Evolutionary conservation across 2,888 invertebrate genomes (phyloP).

Genomic region (Teleogryllus oceanicus): DNA sequence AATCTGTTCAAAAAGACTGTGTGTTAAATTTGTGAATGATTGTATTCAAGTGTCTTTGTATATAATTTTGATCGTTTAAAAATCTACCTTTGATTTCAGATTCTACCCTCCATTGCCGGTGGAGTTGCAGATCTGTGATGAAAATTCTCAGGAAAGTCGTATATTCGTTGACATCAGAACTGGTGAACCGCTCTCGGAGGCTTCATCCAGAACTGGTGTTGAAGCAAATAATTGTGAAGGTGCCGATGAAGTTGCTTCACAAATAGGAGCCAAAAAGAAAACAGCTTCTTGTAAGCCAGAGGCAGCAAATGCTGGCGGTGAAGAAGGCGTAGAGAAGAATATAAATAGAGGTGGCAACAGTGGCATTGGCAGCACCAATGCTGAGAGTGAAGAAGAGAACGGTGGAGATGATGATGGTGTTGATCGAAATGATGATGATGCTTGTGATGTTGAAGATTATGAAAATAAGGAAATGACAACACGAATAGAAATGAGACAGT

Average conservation of each 20-base stretch:
- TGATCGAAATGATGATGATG: slow-evolving; percentile 41
- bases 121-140: slow-evolving; percentile 33
- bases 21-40: no score
- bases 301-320: neutral
- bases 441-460: slow-evolving; percentile 47
- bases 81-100: slow-evolving; percentile 25
- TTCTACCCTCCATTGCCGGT: slow-evolving; percentile 27
- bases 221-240: neutral
- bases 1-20: neutral
- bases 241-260: neutral
- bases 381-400: slow-evolving; percentile 38
- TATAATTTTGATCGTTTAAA: no score
- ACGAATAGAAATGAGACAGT: slow-evolving; percentile 48
- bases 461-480: slow-evolving; percentile 48
- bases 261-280: no score
- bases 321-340: neutral
- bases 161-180: slow-evolving; percentile 38
- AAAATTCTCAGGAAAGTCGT: slow-evolving; percentile 41
- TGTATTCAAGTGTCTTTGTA: no score
- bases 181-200: neutral
- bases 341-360: neutral
- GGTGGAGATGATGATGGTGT: slow-evolving; percentile 19
- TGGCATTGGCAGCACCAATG: neutral
- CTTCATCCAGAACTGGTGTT: no score
- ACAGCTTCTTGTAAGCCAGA: neutral